phyloP scores from a whole-genome alignment of 2,113 vertebrate species.

The Coturnix japonica region DNA sequence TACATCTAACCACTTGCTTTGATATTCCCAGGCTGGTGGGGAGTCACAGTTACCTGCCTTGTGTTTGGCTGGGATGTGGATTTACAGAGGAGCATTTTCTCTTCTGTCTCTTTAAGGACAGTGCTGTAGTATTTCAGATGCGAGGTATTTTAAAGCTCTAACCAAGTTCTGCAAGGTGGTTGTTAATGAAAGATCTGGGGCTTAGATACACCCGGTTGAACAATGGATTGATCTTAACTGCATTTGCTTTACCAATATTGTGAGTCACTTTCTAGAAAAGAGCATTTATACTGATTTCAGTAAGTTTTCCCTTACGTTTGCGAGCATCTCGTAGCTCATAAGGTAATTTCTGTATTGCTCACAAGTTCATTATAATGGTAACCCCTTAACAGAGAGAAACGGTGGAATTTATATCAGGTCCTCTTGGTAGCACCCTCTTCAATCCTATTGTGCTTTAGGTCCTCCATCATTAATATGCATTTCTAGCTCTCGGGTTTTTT shows the following conservation, averaged over 20 bases:
- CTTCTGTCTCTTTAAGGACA: neutral
- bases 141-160: neutral
- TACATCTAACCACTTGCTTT: constrained; percentile 4
- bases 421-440: neutral
- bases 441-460: neutral
- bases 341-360: neutral
- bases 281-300: neutral
- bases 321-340: neutral
- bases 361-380: neutral
- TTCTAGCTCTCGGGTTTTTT: constrained; percentile 23
- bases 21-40: constrained; percentile 36
- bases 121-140: neutral
- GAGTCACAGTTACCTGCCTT: neutral
- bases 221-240: neutral
- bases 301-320: neutral
- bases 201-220: neutral
- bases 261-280: neutral
- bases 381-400: neutral
- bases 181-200: neutral
- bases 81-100: neutral
- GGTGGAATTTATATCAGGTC: neutral
- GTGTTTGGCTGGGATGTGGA: neutral
- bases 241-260: constrained; percentile 28
- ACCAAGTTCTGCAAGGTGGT: neutral
- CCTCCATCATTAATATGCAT: constrained; percentile 43